These are phyloP conservation scores for Tachypleus tridentatus DNA, from an alignment of 1,140 invertebrate species.

Conservation along the genomic window DNA sequence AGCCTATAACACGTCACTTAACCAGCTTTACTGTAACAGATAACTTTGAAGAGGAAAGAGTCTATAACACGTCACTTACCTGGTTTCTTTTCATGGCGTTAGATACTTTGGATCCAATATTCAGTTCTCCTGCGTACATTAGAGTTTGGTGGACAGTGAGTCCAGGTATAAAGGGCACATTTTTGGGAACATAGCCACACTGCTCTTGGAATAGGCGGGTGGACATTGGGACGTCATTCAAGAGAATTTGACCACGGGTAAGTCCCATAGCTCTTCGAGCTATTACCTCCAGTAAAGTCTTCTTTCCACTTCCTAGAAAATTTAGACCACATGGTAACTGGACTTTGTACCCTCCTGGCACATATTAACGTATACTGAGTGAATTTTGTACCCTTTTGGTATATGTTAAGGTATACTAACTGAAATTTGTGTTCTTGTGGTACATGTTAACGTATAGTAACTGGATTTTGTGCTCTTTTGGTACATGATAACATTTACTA, in stretches of 20 bases:
- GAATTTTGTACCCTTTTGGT: no score
- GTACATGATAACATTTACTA: no score
- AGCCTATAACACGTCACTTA: no score
- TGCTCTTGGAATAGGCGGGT: conserved; percentile 61
- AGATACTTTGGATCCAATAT: conserved; percentile 46
- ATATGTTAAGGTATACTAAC: no score
- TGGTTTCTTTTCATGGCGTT: conserved; percentile 21
- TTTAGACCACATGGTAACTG: no score
- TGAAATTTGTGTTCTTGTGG: no score
- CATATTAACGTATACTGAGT: no score
- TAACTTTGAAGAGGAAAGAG: no score
- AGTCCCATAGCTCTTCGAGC: conserved; percentile 47
- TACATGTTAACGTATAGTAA: no score
- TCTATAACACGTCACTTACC: conserved; percentile 11
- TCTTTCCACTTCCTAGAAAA: conserved; percentile 64
- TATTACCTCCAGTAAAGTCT: conserved; percentile 78
- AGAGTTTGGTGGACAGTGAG: conserved; percentile 74
- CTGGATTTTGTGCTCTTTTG: no score
- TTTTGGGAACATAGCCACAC: conserved; percentile 72
- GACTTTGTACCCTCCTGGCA: no score
- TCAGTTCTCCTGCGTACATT: conserved; percentile 54
- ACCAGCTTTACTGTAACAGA: no score
- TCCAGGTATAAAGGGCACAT: conserved; percentile 65
- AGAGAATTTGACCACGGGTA: conserved; percentile 64
- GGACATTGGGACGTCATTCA: conserved; percentile 69